phyloP scores from a whole-genome alignment of 1,140 invertebrate species.

The Dreissena polymorpha region DNA sequence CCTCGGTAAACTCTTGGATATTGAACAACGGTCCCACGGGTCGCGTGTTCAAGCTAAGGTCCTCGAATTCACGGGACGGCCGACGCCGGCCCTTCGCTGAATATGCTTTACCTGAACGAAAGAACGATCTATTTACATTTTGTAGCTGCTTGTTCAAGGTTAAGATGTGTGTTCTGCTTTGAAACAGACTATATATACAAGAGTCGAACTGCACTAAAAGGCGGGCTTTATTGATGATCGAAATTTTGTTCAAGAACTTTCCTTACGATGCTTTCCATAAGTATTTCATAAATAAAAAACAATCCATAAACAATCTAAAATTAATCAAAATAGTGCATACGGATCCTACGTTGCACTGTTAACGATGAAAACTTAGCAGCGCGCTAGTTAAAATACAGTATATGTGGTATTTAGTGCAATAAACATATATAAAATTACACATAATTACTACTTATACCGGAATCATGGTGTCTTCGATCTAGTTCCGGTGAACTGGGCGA shows the following conservation, averaged over 20 bases:
- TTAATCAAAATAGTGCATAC: background rate
- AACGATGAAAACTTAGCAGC: background rate
- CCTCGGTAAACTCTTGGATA: background rate
- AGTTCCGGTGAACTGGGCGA: background rate
- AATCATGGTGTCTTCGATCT: background rate
- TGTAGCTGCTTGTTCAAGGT: background rate
- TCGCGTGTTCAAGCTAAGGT: constrained; percentile 30
- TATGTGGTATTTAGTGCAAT: background rate
- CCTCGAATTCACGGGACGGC: constrained; percentile 48
- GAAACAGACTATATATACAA: background rate
- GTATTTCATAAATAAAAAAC: no score
- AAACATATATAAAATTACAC: background rate
- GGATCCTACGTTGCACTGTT: background rate
- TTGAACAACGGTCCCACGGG: constrained; percentile 11
- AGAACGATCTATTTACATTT: background rate
- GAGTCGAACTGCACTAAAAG: no score
- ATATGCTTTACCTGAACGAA: constrained; percentile 28
- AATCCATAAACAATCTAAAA: background rate
- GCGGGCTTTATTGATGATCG: background rate
- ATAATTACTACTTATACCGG: background rate
- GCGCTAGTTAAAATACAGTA: background rate
- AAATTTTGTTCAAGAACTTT: background rate
- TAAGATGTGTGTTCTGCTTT: background rate
- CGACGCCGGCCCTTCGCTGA: background rate
- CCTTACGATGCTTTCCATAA: background rate